Conservation (phyloP, 2,888 invertebrate genomes). For the Lepidocyrtinus sp. region DNA sequence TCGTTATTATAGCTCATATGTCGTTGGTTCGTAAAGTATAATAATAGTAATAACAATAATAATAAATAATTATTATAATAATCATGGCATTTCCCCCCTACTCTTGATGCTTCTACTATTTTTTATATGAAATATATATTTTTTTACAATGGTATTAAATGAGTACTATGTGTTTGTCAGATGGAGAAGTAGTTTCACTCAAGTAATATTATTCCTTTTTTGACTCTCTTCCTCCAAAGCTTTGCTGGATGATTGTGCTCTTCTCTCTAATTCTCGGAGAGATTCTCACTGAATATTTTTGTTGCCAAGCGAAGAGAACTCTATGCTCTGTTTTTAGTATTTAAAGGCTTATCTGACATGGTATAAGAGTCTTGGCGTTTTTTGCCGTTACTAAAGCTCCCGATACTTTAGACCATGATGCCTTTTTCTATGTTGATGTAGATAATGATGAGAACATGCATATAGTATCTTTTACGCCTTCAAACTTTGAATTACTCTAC, state of each 20-base stretch:
- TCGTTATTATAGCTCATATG: conserved; percentile 58
- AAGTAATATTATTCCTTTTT: not conserved
- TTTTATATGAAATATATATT: not conserved
- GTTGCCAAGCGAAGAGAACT: not conserved
- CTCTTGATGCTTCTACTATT: not conserved
- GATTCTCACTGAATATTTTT: not conserved
- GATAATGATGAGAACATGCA: conserved; percentile 1
- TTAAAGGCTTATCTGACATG: not conserved
- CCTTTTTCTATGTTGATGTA: conserved; percentile 37
- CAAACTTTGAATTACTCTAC: conserved; percentile 16
- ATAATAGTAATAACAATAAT: conserved; percentile 62
- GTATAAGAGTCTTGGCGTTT: not conserved
- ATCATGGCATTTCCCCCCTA: conserved; percentile 55
- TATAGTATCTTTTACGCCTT: conserved; percentile 27
- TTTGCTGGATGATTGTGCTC: not conserved
- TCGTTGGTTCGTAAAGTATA: conserved; percentile 59
- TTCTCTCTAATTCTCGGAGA: not conserved
- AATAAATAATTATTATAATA: conserved; percentile 61
- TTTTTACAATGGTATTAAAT: not conserved
- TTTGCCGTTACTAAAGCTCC: not conserved
- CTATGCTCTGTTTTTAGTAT: not conserved
- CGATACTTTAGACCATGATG: conserved; percentile 21
- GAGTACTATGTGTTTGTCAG: not conserved
- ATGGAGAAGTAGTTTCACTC: not conserved
- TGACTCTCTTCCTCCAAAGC: conserved; percentile 27